Base-by-base conservation (phyloP, 2,888 invertebrate species). In the Lomographa bimaculata region DNA sequence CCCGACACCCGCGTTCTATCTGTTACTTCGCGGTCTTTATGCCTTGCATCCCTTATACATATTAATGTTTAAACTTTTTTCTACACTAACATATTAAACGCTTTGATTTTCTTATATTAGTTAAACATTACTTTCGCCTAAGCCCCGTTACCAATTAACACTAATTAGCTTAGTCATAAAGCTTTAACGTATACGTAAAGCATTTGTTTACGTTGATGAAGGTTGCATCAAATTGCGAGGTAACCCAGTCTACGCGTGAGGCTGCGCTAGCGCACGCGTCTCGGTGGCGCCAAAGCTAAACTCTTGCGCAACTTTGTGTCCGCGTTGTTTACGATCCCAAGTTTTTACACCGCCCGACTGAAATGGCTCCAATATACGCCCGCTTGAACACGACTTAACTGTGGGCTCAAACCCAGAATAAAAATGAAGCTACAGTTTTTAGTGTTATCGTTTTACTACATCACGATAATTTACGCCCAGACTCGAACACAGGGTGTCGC, bases 181-280 rank as follows among this genome's bases (percentile, higher is more conserved):
- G 51, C 50, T 58, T 62, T 50, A 66, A 57, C 66, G 70, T 73
- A 3, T 71, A 69, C 69, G 71, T 74, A 73, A 71, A 68, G 62
- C 64, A 77, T 85, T 84, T 87, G 83, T 86, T 87, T 87, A 86
- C 77, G 77, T 82, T 80, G 74, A 71, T 71, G 82, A 82, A 89
- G 87, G 87, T 84, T 87, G 82, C 79, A 86, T 80, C 66, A 78
- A 85, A 85, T 85, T 84, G 87, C 85, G 85, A 85, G 80, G 83
- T 78, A 72, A 72, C 73, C 68, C 87, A 87, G 87, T 87, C 76
- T 74, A 76, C 77, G 82, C 80, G 82, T 61, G 83, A 79, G 84
- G 75, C 82, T 85, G 84, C 80, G 79, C 82, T 71, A 64, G 86
- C 85, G 76, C 83, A 86, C 82, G 86, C 89, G 87, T 89, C 87